Conservation (phyloP, 2,113 vertebrate genomes). For the Laticauda laticaudata region DNA sequence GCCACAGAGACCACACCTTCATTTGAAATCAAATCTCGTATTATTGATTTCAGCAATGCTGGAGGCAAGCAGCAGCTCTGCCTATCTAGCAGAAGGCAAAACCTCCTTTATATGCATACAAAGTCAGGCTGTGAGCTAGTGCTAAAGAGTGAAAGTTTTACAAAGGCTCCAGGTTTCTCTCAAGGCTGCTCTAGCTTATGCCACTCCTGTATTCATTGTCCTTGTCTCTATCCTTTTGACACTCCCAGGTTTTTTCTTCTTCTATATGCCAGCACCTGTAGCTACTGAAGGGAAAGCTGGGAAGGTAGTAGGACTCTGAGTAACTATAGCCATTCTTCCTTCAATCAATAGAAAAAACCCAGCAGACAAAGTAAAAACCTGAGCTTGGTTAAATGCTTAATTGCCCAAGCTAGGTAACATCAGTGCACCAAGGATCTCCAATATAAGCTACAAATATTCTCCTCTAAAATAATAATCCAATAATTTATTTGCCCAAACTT, state of each 20-base stretch:
- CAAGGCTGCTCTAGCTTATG: background rate
- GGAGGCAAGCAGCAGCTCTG: background rate
- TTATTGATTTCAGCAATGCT: background rate
- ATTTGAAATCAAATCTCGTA: background rate
- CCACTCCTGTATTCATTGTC: background rate
- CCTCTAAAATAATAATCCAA: background rate
- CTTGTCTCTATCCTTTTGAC: background rate
- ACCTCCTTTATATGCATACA: background rate
- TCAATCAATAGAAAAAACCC: background rate
- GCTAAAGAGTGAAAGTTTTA: background rate
- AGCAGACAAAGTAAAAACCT: background rate
- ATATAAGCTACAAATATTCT: background rate
- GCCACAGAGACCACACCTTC: background rate
- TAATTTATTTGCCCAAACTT: background rate
- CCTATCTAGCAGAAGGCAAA: background rate
- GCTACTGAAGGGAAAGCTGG: background rate
- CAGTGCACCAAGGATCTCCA: background rate
- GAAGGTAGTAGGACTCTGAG: background rate
- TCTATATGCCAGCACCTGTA: background rate
- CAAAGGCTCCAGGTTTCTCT: background rate
- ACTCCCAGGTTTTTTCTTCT: background rate
- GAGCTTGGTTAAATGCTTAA: background rate
- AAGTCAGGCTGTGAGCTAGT: background rate
- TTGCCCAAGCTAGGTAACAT: background rate
- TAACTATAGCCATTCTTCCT: background rate